phyloP scores from a whole-genome alignment of 2,888 invertebrate species.

The Lissonota sp. region DNA sequence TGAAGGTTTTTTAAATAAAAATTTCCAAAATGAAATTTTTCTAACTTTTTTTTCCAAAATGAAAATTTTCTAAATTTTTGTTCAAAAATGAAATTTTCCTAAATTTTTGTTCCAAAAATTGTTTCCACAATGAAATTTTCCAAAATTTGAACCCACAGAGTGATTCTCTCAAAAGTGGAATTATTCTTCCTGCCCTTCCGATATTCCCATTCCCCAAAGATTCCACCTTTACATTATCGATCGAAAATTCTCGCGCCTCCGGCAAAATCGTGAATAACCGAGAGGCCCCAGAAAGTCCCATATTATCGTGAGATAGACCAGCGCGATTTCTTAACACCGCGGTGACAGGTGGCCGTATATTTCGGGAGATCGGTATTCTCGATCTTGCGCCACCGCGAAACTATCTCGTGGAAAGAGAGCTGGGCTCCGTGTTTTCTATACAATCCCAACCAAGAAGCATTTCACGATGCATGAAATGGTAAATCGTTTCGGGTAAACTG shows the following conservation, averaged over 20 bases:
- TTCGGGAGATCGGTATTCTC: slow-evolving; percentile 74
- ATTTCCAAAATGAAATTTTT: too few species aligned
- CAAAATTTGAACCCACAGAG: too few species aligned
- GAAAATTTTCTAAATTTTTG: too few species aligned
- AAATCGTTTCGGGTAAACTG: slow-evolving; percentile 33
- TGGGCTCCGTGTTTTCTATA: slow-evolving; percentile 50
- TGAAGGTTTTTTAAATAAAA: too few species aligned
- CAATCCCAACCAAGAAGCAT: slow-evolving; percentile 35
- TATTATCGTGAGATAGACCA: slow-evolving; percentile 4
- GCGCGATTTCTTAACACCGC: slow-evolving; percentile 40
- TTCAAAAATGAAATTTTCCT: too few species aligned
- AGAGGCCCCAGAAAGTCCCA: slow-evolving; percentile 13
- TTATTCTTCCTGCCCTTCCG: slow-evolving; percentile 40
- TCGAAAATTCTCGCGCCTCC: slow-evolving; percentile 14
- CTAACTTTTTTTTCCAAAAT: too few species aligned
- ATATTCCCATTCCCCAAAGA: slow-evolving; percentile 39
- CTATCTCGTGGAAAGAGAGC: slow-evolving; percentile 57
- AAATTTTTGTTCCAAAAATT: too few species aligned
- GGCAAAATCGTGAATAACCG: slow-evolving; percentile 41
- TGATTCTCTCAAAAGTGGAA: too few species aligned
- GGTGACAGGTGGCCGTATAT: slow-evolving; percentile 68
- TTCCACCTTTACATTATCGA: slow-evolving; percentile 21
- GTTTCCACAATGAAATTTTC: too few species aligned
- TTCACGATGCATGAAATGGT: slow-evolving; percentile 34
- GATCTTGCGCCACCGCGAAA: slow-evolving; percentile 52